Percentiles rank a stretch among this genome's conserved stretches.
Conservation (phyloP, 2,113 vertebrate species). For the Hyperoodon ampullatus region DNA sequence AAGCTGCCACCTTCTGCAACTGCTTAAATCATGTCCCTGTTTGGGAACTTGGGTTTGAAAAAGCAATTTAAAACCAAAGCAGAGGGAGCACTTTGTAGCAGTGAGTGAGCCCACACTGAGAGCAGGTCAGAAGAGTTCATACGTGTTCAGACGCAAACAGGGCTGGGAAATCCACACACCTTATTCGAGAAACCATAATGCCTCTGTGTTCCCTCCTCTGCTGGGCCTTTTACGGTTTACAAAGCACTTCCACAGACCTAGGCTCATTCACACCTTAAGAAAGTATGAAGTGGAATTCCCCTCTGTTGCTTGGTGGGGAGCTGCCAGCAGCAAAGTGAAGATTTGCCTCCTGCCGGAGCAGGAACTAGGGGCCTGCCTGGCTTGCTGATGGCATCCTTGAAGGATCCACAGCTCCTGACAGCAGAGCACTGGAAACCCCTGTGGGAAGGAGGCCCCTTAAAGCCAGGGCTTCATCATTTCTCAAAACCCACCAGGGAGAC, state of each 20-base stretch:
- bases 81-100: background rate
- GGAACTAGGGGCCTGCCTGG: background rate
- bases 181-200: background rate
- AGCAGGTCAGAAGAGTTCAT: background rate
- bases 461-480: background rate
- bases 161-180: rapidly evolving
- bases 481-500: background rate
- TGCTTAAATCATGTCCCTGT: background rate
- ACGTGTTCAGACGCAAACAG: too few relatives aligned
- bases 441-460: background rate
- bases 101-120: background rate
- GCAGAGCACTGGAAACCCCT: background rate
- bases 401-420: background rate
- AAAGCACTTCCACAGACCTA: background rate
- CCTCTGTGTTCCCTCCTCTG: background rate
- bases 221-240: background rate
- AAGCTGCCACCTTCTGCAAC: background rate
- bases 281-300: background rate
- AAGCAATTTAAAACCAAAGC: background rate
- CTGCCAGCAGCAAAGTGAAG: rapidly evolving
- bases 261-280: background rate
- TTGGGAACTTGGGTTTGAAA: background rate
- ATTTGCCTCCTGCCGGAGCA: background rate
- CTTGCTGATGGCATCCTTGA: background rate
- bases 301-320: background rate